These are phyloP conservation scores for Tipula confusa DNA, from an alignment of 2,888 invertebrate genomes.

Conservation along the genomic window DNA sequence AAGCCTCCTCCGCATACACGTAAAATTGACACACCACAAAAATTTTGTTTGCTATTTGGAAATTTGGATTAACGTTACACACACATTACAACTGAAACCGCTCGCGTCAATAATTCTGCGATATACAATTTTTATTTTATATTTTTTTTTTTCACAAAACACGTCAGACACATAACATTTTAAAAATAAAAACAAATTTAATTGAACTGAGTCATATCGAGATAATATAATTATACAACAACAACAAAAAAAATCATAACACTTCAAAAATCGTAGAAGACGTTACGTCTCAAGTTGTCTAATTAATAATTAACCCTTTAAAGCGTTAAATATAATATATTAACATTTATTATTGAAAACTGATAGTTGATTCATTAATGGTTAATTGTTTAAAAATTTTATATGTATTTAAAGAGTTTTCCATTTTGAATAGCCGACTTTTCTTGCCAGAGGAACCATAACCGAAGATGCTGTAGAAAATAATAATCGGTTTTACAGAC, in stretches of 20 bases:
- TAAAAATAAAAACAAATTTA: not conserved
- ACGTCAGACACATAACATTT: not conserved
- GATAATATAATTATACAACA: not conserved
- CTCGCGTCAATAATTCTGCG: not conserved
- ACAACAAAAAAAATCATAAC: not conserved
- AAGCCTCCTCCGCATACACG: not conserved
- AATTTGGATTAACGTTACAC: not conserved
- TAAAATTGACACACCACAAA: not conserved
- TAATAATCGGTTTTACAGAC: too few relatives aligned
- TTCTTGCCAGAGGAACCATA: too few relatives aligned
- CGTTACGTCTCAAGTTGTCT: slow-evolving; percentile 20
- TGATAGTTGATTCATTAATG: not conserved
- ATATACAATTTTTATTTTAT: not conserved
- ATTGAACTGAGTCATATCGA: not conserved
- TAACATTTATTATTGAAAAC: not conserved
- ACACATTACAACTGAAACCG: not conserved
- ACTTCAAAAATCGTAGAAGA: not conserved
- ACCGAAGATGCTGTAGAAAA: too few relatives aligned
- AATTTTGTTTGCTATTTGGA: not conserved
- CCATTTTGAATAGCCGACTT: too few relatives aligned
- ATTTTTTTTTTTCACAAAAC: too few relatives aligned
- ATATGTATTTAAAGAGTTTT: too few relatives aligned
- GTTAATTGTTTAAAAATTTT: too few relatives aligned
- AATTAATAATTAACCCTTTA: not conserved
- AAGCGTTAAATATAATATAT: not conserved